Percentiles rank a stretch among this genome's conserved stretches.
phyloP scores from a whole-genome alignment of 2,113 vertebrate genomes.

The Grus americana region DNA sequence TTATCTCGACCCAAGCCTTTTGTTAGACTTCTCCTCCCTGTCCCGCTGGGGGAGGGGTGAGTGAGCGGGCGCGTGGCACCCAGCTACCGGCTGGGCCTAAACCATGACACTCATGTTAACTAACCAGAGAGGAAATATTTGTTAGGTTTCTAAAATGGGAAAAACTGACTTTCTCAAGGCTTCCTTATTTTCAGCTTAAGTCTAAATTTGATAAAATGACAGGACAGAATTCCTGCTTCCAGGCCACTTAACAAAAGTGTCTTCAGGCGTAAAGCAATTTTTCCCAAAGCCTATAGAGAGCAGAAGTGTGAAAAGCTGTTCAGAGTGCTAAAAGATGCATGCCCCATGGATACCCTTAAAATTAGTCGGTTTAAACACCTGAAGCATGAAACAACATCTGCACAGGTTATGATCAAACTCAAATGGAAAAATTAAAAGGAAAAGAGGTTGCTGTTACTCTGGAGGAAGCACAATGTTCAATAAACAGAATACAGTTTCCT shows the following conservation, averaged over 20 bases:
- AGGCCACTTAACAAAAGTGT: slow-evolving; percentile 32
- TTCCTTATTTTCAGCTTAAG: neutral
- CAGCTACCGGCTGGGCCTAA: no score
- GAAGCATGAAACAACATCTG: slow-evolving; percentile 47
- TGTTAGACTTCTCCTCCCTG: no score
- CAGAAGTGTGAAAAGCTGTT: slow-evolving; percentile 60
- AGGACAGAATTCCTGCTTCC: slow-evolving; percentile 7
- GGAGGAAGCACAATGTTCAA: neutral
- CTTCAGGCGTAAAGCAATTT: slow-evolving; percentile 18
- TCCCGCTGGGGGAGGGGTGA: no score
- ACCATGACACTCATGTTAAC: neutral
- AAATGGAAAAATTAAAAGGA: slow-evolving; percentile 39
- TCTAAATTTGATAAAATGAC: neutral
- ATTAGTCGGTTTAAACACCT: slow-evolving; percentile 23
- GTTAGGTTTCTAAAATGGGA: neutral
- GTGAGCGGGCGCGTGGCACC: no score
- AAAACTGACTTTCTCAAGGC: neutral
- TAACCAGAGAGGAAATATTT: neutral
- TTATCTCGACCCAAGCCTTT: no score
- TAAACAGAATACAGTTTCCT: neutral
- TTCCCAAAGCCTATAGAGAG: slow-evolving; percentile 4
- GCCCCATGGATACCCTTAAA: neutral
- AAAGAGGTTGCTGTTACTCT: neutral
- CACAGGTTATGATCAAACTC: neutral
- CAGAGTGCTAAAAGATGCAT: slow-evolving; percentile 49